Evolutionary conservation across 1,140 invertebrate species (phyloP).

Genomic region (Bombyx mandarina): DNA sequence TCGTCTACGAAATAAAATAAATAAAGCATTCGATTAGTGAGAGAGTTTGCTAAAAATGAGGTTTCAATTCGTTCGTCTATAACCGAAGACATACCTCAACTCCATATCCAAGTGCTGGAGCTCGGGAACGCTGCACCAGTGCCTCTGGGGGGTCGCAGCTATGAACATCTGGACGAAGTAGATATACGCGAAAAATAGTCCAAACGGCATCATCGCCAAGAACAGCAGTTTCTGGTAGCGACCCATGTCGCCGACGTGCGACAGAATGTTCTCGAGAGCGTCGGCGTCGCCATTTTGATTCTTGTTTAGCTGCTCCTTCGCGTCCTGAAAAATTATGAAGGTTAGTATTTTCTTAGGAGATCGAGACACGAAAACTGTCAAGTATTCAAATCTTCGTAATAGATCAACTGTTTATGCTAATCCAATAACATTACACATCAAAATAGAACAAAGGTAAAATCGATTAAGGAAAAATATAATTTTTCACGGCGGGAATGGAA

Average conservation of each 20-base stretch:
- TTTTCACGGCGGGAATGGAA: too few species aligned
- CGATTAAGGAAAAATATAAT: too few species aligned
- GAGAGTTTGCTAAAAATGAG: too few species aligned
- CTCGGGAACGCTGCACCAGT: slow-evolving; percentile 74
- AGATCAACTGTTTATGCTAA: too few species aligned
- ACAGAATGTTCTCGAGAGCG: slow-evolving; percentile 74
- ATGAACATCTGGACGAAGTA: slow-evolving; percentile 81
- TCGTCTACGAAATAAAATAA: too few species aligned
- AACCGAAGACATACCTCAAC: slow-evolving; percentile 24
- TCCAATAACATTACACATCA: too few species aligned
- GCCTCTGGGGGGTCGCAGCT: slow-evolving; percentile 70
- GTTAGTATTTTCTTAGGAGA: too few species aligned
- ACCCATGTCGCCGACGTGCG: slow-evolving; percentile 76
- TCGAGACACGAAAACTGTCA: too few species aligned
- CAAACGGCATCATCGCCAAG: slow-evolving; percentile 63
- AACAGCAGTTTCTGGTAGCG: slow-evolving; percentile 78
- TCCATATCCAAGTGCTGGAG: slow-evolving; percentile 53
- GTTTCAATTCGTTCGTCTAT: too few species aligned
- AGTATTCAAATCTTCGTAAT: too few species aligned
- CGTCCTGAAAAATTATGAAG: slow-evolving; percentile 16
- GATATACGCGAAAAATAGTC: slow-evolving; percentile 76
- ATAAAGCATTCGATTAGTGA: too few species aligned
- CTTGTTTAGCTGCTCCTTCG: slow-evolving; percentile 39
- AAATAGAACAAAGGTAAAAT: too few species aligned
- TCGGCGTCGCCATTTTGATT: slow-evolving; percentile 37